Evolutionary conservation across 2,888 invertebrate genomes (phyloP).

Genomic region (Herminia tarsipennalis): DNA sequence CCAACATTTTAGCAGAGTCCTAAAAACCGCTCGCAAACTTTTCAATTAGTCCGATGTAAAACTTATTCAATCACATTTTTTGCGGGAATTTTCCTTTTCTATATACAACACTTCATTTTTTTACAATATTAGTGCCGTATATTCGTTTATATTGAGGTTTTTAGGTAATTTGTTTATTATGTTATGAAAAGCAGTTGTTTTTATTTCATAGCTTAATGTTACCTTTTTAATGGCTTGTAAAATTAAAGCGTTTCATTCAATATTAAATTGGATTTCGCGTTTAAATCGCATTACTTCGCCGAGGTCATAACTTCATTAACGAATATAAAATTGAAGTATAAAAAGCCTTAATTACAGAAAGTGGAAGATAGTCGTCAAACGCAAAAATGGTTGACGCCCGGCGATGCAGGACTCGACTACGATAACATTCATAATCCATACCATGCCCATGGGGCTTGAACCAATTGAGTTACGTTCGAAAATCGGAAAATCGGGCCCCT

Average conservation of each 20-base stretch:
- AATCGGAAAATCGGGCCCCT: constrained; percentile 63
- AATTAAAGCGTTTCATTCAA: no score
- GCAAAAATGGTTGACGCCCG: constrained; percentile 46
- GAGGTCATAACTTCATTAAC: no score
- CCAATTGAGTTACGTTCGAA: constrained; percentile 63
- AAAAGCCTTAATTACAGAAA: constrained; percentile 1
- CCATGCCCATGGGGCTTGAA: constrained; percentile 58
- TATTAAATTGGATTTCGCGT: no score
- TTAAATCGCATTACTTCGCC: background rate
- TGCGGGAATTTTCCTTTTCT: constrained; percentile 4
- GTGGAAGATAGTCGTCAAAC: background rate
- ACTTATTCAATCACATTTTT: constrained; percentile 24
- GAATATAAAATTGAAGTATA: background rate
- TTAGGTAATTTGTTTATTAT: background rate
- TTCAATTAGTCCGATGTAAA: constrained; percentile 30
- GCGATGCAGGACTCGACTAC: constrained; percentile 47
- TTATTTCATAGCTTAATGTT: no score
- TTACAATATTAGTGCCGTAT: background rate
- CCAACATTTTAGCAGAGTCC: constrained; percentile 20
- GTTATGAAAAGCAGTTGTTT: no score
- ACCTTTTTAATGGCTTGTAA: no score
- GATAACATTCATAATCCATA: constrained; percentile 71
- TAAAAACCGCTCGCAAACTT: constrained; percentile 34
- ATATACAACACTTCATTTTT: background rate
- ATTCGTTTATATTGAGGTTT: background rate